phyloP scores from a whole-genome alignment of 2,797 vertebrate species.

The Acanthis flammea region DNA sequence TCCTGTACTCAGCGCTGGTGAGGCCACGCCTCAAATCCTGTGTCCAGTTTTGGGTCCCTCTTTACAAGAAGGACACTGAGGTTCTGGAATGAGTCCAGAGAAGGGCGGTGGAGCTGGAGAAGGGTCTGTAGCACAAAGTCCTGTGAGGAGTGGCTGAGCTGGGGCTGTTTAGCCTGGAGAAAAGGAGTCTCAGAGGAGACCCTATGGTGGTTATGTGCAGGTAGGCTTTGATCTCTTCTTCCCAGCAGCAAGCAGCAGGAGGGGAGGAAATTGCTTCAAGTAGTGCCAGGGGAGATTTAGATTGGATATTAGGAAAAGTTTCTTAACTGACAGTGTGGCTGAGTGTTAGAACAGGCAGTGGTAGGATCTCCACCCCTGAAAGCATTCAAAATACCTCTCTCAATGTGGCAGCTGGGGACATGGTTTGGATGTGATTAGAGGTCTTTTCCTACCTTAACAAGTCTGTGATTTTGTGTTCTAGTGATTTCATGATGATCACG shows the following conservation, averaged over 20 bases:
- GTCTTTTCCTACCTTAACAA: neutral
- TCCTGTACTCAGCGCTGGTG: neutral
- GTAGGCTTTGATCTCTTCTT: neutral
- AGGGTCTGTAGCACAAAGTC: neutral
- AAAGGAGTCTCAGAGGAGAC: neutral
- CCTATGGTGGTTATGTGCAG: neutral
- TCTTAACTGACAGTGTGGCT: neutral
- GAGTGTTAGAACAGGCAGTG: neutral
- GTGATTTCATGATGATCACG: neutral
- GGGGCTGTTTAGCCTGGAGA: neutral
- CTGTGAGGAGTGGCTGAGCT: neutral
- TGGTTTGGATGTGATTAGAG: neutral
- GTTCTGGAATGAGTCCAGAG: neutral
- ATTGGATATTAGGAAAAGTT: neutral
- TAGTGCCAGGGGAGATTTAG: neutral
- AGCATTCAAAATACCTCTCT: neutral
- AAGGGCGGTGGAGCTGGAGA: fast-evolving
- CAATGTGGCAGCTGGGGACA: neutral
- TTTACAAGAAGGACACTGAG: neutral
- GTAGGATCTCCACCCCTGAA: neutral
- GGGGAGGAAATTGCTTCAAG: neutral
- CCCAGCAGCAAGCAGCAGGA: neutral
- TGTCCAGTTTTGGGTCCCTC: neutral
- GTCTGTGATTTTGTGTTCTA: neutral
- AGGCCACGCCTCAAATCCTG: neutral